These are phyloP conservation scores for Sturmia bella DNA, from an alignment of 2,888 invertebrate species.

Conservation along the genomic window DNA sequence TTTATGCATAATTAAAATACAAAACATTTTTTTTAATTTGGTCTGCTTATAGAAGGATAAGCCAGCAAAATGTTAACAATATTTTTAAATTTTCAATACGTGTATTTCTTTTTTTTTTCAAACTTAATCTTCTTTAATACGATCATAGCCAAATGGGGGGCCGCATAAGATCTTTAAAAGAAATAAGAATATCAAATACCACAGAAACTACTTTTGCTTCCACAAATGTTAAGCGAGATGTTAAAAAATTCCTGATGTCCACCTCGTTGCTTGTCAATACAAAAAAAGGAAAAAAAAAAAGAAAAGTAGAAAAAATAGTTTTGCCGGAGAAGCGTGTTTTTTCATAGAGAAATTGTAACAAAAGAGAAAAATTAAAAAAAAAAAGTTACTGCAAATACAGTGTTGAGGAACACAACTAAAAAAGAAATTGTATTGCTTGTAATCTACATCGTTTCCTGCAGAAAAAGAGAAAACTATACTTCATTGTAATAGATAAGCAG, in stretches of 20 bases:
- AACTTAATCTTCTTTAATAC: constrained; percentile 63
- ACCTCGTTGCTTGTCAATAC: constrained; percentile 66
- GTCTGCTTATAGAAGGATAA: constrained; percentile 55
- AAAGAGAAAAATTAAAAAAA: constrained; percentile 14
- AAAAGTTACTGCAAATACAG: constrained; percentile 49
- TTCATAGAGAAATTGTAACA: constrained; percentile 35
- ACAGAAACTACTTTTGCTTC: constrained; percentile 30
- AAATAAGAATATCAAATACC: constrained; percentile 52
- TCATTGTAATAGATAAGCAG: constrained; percentile 61
- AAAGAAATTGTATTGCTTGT: constrained; percentile 16
- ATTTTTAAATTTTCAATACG: constrained; percentile 15
- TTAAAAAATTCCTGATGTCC: constrained; percentile 66
- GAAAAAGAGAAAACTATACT: constrained; percentile 22
- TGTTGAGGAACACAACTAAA: constrained; percentile 65
- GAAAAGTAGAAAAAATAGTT: constrained; percentile 7
- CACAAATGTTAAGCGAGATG: constrained; percentile 62
- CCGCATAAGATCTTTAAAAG: constrained; percentile 64
- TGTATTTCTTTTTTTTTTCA: constrained; percentile 6
- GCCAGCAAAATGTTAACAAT: constrained; percentile 19
- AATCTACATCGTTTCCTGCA: constrained; percentile 41
- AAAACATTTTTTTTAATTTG: constrained; percentile 35
- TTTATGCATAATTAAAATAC: constrained; percentile 67
- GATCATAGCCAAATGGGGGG: constrained; percentile 68
- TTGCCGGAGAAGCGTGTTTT: constrained; percentile 44
- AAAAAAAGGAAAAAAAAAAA: constrained; percentile 22